Evolutionary conservation across 2,888 invertebrate genomes (phyloP).

Genomic region (Epicampocera succincta): DNA sequence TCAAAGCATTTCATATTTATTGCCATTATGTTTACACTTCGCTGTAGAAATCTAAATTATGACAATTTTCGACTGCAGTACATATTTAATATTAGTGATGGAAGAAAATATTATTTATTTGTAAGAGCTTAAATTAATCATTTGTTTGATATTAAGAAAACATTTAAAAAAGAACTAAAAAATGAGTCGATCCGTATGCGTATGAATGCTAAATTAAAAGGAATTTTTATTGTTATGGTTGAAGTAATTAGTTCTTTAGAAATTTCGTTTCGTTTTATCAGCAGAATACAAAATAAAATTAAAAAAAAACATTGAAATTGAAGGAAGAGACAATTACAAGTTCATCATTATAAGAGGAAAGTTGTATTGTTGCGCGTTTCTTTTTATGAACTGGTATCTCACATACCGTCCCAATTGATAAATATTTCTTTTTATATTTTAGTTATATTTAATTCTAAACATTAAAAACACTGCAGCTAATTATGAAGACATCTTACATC

Average conservation of each 20-base stretch:
- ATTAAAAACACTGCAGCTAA: slow-evolving; percentile 53
- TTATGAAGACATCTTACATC: slow-evolving; percentile 73
- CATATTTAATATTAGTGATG: background rate
- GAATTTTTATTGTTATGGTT: slow-evolving; percentile 13
- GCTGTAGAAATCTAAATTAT: background rate
- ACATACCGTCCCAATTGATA: slow-evolving; percentile 47
- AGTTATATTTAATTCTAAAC: slow-evolving; percentile 55
- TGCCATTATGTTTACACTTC: slow-evolving; percentile 10
- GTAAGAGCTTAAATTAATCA: slow-evolving; percentile 20
- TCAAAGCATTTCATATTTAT: slow-evolving; percentile 11
- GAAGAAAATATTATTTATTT: slow-evolving; percentile 21
- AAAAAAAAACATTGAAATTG: slow-evolving; percentile 31
- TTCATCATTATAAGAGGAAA: slow-evolving; percentile 46
- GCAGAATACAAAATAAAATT: slow-evolving; percentile 42
- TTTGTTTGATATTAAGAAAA: slow-evolving; percentile 22
- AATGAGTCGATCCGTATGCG: slow-evolving; percentile 1
- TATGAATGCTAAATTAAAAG: background rate
- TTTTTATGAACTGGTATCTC: slow-evolving; percentile 58
- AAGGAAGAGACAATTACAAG: slow-evolving; percentile 52
- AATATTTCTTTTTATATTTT: slow-evolving; percentile 32
- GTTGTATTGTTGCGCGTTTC: slow-evolving; percentile 58
- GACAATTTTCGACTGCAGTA: slow-evolving; percentile 1
- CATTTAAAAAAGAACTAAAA: background rate
- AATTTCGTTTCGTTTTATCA: slow-evolving; percentile 3
- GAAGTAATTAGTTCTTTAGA: background rate